These are phyloP conservation scores for Scrobipalpa atriplicella DNA, from an alignment of 2,888 invertebrate species.

Conservation along the genomic window DNA sequence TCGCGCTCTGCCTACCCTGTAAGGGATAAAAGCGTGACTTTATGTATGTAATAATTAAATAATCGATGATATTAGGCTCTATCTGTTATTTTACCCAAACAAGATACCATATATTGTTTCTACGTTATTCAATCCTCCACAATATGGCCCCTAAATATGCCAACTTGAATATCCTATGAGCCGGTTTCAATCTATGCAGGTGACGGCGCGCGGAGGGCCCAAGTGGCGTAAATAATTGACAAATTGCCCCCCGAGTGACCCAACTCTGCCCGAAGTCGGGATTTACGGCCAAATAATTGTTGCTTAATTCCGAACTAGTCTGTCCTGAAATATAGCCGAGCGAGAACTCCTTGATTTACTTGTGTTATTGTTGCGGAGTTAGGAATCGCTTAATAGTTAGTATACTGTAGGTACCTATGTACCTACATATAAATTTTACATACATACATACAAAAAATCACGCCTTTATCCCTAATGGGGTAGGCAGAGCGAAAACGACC, in stretches of 20 bases:
- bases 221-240: constrained; percentile 82
- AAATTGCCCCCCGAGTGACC: constrained; percentile 80
- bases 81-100: too few species aligned
- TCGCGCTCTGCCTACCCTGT: too few species aligned
- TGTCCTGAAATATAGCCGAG: constrained; percentile 69
- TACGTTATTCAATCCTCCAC: background rate
- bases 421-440: too few species aligned
- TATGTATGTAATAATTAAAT: too few species aligned
- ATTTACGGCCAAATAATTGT: constrained; percentile 81
- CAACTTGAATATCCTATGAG: constrained; percentile 12
- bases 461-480: too few species aligned
- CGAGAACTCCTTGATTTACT: constrained; percentile 41
- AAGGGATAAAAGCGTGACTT: too few species aligned
- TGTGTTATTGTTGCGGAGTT: constrained; percentile 28
- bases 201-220: constrained; percentile 62
- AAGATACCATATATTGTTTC: too few species aligned
- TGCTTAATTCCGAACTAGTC: constrained; percentile 78
- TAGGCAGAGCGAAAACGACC: too few species aligned
- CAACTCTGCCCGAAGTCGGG: constrained; percentile 61
- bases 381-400: too few species aligned
- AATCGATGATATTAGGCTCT: too few species aligned
- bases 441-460: too few species aligned
- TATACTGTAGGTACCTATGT: too few species aligned
- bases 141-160: constrained; percentile 15
- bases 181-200: constrained; percentile 46